Base-by-base conservation (phyloP, 2,888 invertebrate species). In the Unio delphinus region DNA sequence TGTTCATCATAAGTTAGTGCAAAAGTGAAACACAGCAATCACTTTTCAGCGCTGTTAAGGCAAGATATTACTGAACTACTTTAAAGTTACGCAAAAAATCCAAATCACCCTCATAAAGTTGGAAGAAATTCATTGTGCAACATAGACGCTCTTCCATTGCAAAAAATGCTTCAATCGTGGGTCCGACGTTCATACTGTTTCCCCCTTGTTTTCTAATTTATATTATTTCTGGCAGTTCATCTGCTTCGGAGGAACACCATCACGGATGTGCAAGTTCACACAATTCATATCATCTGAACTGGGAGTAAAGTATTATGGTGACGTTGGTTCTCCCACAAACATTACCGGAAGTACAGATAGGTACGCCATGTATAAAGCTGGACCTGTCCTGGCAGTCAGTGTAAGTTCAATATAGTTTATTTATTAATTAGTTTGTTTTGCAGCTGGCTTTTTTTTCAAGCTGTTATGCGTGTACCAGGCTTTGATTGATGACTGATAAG, bases 281-380 rank as follows among this genome's bases (percentile, higher is more conserved):
- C 93, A 95, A 89, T 95, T 93, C 87, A 95, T 98, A 76, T 95
- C 95, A 94, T 92, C 94, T 78, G 95, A 97, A 92, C 95, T 97
- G 80, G 95, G 74, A n/a, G 30, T 77, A 3, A n/a, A 65, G 30
- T 66, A 64, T 18, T 58, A 55, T 15, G 63, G 62, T 8, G 70
- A 68, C 23, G 72, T 69, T 18, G 69, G 70, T 8, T 60, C 70
- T 17, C 76, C 69, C 90, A 94, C 94, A 87, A 96, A 97, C 90
- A 96, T 97, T 89, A 95, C 96, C 87, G 95, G 94, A 88, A 95
- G 94, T 89, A 85, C 82, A 23, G 95, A 97, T 89, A 93, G 97
- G 78, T 98, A 97, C 91, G 95, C 95, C 76, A 96, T 98, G 95
- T 98, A 94, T 91, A 98, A 97, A 94, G 95, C 96, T 70, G 95